A percentile compares a stretch with the other conserved stretches of the same genome.
phyloP scores from a whole-genome alignment of 2,888 invertebrate species.

The Pachycephus smyrnensis region DNA sequence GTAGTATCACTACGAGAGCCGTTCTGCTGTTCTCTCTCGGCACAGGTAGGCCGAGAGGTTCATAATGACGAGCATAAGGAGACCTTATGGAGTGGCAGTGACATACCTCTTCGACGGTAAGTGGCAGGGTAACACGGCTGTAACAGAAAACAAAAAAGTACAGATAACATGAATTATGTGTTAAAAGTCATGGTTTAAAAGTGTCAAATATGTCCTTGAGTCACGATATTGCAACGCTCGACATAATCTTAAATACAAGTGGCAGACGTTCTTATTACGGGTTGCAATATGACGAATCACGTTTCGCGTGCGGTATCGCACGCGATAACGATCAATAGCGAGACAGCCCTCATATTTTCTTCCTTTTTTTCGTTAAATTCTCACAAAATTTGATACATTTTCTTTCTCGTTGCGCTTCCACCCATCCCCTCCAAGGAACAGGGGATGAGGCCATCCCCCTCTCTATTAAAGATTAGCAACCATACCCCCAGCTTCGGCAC shows the following conservation, averaged over 20 bases:
- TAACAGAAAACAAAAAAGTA: slow-evolving; percentile 69
- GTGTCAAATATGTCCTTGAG: slow-evolving; percentile 34
- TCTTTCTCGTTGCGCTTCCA: slow-evolving; percentile 2
- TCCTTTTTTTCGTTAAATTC: not conserved
- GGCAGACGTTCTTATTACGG: slow-evolving; percentile 3
- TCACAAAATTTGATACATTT: not conserved
- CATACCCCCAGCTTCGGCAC: slow-evolving; percentile 22
- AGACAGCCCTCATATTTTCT: not conserved
- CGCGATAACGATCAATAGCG: slow-evolving; percentile 7
- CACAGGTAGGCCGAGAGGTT: not conserved
- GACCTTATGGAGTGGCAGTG: slow-evolving; percentile 17
- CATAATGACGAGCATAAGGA: slow-evolving; percentile 10
- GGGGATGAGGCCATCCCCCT: slow-evolving; percentile 42
- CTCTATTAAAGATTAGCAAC: slow-evolving; percentile 49
- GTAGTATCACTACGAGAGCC: slow-evolving; percentile 18
- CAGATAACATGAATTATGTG: not conserved
- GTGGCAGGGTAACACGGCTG: slow-evolving; percentile 95
- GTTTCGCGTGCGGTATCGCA: not conserved
- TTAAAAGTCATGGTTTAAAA: not conserved
- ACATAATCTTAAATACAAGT: slow-evolving; percentile 1
- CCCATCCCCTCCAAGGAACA: slow-evolving; percentile 21
- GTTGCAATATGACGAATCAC: slow-evolving; percentile 21
- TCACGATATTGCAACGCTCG: slow-evolving; percentile 14
- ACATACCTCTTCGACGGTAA: slow-evolving; percentile 97
- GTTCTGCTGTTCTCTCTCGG: not conserved